Conservation (phyloP, 2,888 invertebrate genomes). For the Calameuta filiformis region DNA sequence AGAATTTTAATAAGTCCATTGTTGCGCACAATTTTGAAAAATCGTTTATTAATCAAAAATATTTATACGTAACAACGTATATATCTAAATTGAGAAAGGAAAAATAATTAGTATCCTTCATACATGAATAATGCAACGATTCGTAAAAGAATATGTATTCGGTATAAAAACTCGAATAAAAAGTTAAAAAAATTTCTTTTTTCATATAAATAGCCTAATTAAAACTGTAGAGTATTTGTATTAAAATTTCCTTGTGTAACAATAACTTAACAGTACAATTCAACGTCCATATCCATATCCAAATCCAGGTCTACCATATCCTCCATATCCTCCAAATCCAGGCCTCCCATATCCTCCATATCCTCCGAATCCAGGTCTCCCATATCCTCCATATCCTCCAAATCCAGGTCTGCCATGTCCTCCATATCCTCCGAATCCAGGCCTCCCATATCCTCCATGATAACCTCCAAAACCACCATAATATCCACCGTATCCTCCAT, state of each 20-base stretch:
- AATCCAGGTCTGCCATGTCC: slow-evolving; percentile 2
- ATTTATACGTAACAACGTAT: background rate
- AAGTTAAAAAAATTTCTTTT: background rate
- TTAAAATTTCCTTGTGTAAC: background rate
- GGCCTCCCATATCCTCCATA: slow-evolving; percentile 3
- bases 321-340: slow-evolving; percentile 4
- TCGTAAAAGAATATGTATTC: too few species aligned
- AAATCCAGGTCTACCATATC: background rate
- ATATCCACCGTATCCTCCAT: slow-evolving; percentile 32
- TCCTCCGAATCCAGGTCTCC: background rate
- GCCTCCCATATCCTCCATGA: slow-evolving; percentile 46
- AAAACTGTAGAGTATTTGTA: background rate
- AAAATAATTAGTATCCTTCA: background rate
- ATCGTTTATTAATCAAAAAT: background rate
- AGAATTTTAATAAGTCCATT: background rate
- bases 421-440: background rate
- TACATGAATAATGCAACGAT: too few species aligned
- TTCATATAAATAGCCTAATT: background rate
- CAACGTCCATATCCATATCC: background rate
- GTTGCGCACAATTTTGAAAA: background rate
- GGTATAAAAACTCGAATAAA: too few species aligned
- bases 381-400: slow-evolving; percentile 32
- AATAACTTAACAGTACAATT: background rate
- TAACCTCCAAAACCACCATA: slow-evolving; percentile 40
- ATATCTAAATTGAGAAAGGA: background rate